phyloP scores from a whole-genome alignment of 2,113 vertebrate genomes.

The Hippocampus comes region DNA sequence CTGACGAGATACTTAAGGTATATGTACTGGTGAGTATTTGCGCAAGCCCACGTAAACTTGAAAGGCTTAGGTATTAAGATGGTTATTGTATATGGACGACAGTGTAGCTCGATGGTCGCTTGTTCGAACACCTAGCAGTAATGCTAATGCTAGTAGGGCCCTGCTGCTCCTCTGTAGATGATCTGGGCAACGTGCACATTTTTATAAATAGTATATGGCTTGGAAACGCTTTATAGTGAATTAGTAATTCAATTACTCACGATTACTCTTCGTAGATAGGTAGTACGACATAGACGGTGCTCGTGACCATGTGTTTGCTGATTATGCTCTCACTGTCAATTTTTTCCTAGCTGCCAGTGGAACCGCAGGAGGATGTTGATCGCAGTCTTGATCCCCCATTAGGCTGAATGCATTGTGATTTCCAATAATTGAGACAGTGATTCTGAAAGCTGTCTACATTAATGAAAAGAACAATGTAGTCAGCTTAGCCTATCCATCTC shows the following conservation, averaged over 20 bases:
- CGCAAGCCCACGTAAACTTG: not conserved
- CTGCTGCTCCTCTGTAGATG: constrained; percentile 11
- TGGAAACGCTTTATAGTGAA: not conserved
- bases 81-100: not conserved
- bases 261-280: not conserved
- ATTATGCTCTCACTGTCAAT: constrained; percentile 17
- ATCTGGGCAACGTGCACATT: not conserved
- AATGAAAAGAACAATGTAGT: constrained; percentile 99
- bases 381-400: constrained; percentile 80
- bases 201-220: not conserved
- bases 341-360: constrained; percentile 69
- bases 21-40: constrained; percentile 45
- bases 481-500: constrained; percentile 98
- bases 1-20: not conserved
- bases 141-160: constrained; percentile 28
- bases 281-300: too few relatives aligned
- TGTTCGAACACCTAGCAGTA: constrained; percentile 34
- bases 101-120: not conserved
- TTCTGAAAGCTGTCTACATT: constrained; percentile 99
- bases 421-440: constrained; percentile 99
- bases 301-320: constrained; percentile 9
- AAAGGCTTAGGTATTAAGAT: not conserved
- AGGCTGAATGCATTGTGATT: constrained; percentile 99
- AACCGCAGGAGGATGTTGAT: constrained; percentile 79
- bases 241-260: too few relatives aligned